These are phyloP conservation scores for Diglossa brunneiventris DNA, from an alignment of 2,113 vertebrate genomes.

Conservation along the genomic window DNA sequence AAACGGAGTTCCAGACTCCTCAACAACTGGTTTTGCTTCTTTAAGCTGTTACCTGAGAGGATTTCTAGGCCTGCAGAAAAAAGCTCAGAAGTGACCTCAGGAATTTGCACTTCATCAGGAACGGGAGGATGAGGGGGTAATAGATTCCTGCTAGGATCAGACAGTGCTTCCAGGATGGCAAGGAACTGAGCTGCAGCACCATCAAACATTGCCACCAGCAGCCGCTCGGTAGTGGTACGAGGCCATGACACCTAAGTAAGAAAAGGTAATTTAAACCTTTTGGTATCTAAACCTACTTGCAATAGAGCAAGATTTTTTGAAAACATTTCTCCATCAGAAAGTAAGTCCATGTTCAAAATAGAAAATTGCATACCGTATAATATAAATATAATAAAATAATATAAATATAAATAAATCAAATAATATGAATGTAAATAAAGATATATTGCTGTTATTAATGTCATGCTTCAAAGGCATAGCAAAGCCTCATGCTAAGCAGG, in stretches of 20 bases:
- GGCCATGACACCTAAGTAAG: slow-evolving; percentile 79
- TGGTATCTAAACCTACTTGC: background rate
- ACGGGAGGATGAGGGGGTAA: slow-evolving; percentile 67
- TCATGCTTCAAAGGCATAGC: background rate
- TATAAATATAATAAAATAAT: background rate
- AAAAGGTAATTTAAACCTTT: background rate
- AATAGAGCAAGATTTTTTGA: background rate
- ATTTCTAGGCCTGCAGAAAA: slow-evolving; percentile 86
- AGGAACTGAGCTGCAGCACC: slow-evolving; percentile 81
- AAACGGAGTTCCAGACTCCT: background rate
- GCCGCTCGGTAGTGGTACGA: slow-evolving; percentile 75
- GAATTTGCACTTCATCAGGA: slow-evolving; percentile 77
- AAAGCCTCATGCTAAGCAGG: background rate
- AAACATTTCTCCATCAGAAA: background rate
- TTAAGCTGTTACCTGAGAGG: slow-evolving; percentile 78
- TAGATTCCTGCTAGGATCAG: slow-evolving; percentile 71
- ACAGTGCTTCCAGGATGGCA: slow-evolving; percentile 85
- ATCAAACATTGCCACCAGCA: slow-evolving; percentile 85
- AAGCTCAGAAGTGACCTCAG: slow-evolving; percentile 83
- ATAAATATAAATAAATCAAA: too few species aligned
- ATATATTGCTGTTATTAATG: background rate
- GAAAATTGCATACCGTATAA: background rate
- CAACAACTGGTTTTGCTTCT: background rate
- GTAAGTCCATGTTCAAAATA: background rate
- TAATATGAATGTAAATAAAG: background rate